Evolutionary conservation across 2,888 invertebrate species (phyloP).

Genomic region (Lycia hirtaria): DNA sequence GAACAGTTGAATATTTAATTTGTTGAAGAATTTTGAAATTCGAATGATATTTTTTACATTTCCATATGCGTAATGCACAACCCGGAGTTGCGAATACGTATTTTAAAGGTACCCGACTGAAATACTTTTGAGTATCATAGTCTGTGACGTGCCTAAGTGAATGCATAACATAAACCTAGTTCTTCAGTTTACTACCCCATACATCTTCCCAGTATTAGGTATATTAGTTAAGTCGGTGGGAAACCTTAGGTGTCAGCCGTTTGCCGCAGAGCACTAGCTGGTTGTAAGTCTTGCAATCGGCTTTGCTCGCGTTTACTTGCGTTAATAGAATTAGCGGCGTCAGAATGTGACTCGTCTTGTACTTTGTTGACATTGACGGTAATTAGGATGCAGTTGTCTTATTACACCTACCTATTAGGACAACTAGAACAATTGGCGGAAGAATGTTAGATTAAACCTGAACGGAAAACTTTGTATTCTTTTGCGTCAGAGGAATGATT

Average conservation of each 20-base stretch:
- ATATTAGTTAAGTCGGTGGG: constrained; percentile 57
- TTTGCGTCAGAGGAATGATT: no score
- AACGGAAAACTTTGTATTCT: no score
- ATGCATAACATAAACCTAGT: constrained; percentile 1
- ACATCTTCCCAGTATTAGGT: constrained; percentile 15
- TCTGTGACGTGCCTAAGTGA: no score
- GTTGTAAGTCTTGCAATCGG: constrained; percentile 71
- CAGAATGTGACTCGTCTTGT: constrained; percentile 42
- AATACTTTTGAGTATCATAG: no score
- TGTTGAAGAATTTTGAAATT: no score
- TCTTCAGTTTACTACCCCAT: not conserved
- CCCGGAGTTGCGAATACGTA: no score
- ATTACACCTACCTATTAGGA: no score
- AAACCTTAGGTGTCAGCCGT: constrained; percentile 77
- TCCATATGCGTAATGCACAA: no score
- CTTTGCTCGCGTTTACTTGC: constrained; percentile 70
- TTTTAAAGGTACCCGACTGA: no score
- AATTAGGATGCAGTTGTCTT: constrained; percentile 14
- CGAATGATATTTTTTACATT: no score
- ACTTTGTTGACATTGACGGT: constrained; percentile 23
- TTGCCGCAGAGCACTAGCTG: constrained; percentile 47
- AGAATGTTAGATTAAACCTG: not conserved
- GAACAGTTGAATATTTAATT: no score
- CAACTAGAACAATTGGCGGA: not conserved
- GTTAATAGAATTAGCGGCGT: constrained; percentile 69